These are phyloP conservation scores for Drosophila burlai DNA, from an alignment of 1,140 invertebrate species.

Conservation along the genomic window DNA sequence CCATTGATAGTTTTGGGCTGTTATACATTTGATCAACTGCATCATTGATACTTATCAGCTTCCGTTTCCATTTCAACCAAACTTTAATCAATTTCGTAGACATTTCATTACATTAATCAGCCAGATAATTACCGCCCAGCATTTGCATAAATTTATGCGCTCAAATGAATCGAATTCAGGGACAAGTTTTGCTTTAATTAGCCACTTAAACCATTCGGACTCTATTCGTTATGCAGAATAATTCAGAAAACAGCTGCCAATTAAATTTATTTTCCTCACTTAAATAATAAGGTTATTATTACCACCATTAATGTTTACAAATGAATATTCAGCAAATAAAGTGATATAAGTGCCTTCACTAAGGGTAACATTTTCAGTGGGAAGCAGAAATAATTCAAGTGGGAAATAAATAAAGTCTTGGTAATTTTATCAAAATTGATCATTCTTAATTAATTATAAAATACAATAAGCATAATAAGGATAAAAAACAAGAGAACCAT, in stretches of 20 bases:
- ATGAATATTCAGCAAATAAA: slow-evolving; percentile 13
- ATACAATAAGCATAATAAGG: no score
- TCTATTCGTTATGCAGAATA: slow-evolving; percentile 23
- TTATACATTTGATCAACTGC: slow-evolving; percentile 8
- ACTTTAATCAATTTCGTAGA: slow-evolving; percentile 46
- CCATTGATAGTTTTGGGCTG: neutral
- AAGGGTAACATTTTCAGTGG: no score
- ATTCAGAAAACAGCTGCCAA: slow-evolving; percentile 10
- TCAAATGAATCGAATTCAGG: slow-evolving; percentile 17
- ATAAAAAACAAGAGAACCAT: no score
- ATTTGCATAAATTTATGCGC: slow-evolving; percentile 65
- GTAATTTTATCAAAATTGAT: neutral
- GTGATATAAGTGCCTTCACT: neutral
- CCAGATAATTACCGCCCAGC: slow-evolving; percentile 39
- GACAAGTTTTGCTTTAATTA: slow-evolving; percentile 46
- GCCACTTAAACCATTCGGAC: slow-evolving; percentile 20
- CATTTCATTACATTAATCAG: slow-evolving; percentile 56
- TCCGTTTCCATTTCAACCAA: neutral
- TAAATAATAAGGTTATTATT: slow-evolving; percentile 15
- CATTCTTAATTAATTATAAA: neutral
- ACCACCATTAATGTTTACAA: neutral
- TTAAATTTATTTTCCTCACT: slow-evolving; percentile 2
- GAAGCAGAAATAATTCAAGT: neutral
- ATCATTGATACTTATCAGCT: neutral
- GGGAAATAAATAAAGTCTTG: neutral